Conservation (phyloP, 2,888 invertebrate genomes). For the Petrophora chlorosata region DNA sequence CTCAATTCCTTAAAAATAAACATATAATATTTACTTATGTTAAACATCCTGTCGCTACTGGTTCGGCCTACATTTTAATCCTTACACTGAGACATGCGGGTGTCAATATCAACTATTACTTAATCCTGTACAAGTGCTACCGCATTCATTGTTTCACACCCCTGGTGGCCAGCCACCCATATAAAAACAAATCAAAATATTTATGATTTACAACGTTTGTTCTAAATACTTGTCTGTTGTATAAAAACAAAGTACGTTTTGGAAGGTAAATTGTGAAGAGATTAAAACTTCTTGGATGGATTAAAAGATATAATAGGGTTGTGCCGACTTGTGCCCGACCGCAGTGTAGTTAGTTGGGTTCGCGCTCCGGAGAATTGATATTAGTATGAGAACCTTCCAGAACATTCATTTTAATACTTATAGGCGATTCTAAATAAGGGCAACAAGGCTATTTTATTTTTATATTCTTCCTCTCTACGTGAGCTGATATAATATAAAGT, state of each 20-base stretch:
- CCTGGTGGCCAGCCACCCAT: not conserved
- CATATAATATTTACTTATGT: not conserved
- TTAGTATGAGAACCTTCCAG: too few relatives aligned
- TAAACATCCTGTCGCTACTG: not conserved
- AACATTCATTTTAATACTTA: too few relatives aligned
- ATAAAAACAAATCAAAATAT: conserved; percentile 13
- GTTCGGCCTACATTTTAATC: conserved; percentile 2
- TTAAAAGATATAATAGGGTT: not conserved
- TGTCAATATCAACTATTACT: conserved; percentile 1
- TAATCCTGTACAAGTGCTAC: conserved; percentile 30
- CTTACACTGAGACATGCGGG: not conserved
- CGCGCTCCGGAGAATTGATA: too few relatives aligned
- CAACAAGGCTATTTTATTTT: too few relatives aligned
- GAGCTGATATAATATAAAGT: too few relatives aligned
- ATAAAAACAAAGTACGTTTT: not conserved
- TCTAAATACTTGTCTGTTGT: not conserved
- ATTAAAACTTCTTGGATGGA: not conserved
- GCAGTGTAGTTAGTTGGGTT: too few relatives aligned
- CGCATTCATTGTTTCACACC: conserved; percentile 23
- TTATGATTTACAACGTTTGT: conserved; percentile 23
- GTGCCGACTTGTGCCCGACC: not conserved
- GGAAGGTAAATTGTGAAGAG: not conserved
- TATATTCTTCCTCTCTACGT: too few relatives aligned
- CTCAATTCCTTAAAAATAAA: not conserved
- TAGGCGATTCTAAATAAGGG: too few relatives aligned